Evolutionary conservation across 2,797 vertebrate genomes (phyloP), one percentile per base, ranked within the genome.

Genomic region (Coregonus suidteri): DNA sequence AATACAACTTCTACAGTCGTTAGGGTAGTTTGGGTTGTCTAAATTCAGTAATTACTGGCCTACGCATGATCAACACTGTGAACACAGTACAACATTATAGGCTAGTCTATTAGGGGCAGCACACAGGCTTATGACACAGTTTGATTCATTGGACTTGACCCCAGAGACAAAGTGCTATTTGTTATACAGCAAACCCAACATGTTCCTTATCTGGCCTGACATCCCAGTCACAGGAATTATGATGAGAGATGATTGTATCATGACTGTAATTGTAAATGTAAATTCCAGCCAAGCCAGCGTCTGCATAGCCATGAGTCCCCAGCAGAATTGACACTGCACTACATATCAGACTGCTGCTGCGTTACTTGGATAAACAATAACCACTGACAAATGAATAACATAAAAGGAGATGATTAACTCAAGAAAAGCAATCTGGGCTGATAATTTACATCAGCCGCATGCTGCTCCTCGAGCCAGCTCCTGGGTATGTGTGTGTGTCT

Each of bases 371-470:
- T 90, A 92, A 92, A 93, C 92, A 93, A 92, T 92, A 93, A 91
- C 87, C 86, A 77, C 15, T 92, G 91, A 93, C 90, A 90, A 91
- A 93, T 92, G 89, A 91, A 91, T 78, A 91, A 87, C 89, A 91
- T 90, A 92, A 92, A 92, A 90, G 89, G 84, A 90, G 91, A 93
- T 92, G 89, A 93, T 93, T 93, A 92, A 93, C 90, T 92, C 87
- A 82, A 88, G 86, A 87, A 86, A 91, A 92, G 88, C 90, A 90
- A 91, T 89, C 88, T 86, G 84, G 80, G 82, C 54, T 77, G 87
- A 88, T 90, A 82, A 91, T 92, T 92, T 91, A 89, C 82, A 73
- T 82, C 13, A 75, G 76, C 82, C 78, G 74, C 81, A 79, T 73
- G 79, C 67, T 77, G 85, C 79, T 74, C 85, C 84, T 84, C 66